Percentiles rank a stretch among this genome's conserved stretches.
Conservation (phyloP, 2,888 invertebrate species). For the Aspidiotus rigidus region DNA sequence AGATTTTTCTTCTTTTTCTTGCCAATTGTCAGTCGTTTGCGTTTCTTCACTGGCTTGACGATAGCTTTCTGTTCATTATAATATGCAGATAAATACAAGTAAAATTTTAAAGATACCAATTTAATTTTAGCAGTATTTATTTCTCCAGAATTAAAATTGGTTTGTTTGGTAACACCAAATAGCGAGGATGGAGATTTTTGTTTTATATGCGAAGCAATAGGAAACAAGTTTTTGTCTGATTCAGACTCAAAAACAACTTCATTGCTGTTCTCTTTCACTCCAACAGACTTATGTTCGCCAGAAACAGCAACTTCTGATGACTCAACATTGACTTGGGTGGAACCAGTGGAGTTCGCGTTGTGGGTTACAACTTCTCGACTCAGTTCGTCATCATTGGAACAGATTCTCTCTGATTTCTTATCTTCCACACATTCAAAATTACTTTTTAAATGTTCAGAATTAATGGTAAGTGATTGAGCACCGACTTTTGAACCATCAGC, state of each 20-base stretch:
- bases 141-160: neutral
- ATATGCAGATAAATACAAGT: neutral
- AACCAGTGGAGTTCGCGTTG: no score
- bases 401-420: neutral
- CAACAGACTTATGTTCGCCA: no score
- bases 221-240: no score
- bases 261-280: no score
- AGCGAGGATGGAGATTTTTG: no score
- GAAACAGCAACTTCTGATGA: no score
- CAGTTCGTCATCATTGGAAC: neutral
- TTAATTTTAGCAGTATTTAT: neutral
- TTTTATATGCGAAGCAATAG: no score
- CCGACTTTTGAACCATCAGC: neutral
- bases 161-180: neutral
- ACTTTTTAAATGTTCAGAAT: neutral
- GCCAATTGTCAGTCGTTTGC: neutral
- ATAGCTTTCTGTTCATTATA: neutral
- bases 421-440: neutral
- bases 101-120: neutral
- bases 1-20: neutral
- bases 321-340: no score
- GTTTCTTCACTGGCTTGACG: neutral
- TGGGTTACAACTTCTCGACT: neutral
- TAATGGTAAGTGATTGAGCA: neutral
- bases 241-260: no score